Percentiles rank a stretch among this genome's conserved stretches.
Conservation (phyloP, 2,888 invertebrate species). For the Labia minor region DNA sequence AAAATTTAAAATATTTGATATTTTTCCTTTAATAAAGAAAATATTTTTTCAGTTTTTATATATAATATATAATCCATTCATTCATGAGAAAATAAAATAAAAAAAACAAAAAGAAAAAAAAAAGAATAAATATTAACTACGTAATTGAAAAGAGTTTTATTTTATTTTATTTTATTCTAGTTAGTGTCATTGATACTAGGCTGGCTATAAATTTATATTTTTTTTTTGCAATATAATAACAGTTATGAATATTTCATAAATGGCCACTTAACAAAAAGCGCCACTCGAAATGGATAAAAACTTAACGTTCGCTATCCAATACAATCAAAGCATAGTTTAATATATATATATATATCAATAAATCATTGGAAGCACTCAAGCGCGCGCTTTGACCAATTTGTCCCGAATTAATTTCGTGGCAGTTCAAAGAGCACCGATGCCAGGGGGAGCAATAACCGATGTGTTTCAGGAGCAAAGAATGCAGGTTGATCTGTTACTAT, state of each 20-base stretch:
- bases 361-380: constrained; percentile 5
- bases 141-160: no score
- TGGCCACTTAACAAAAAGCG: constrained; percentile 13
- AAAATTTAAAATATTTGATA: no score
- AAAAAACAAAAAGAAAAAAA: no score
- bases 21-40: no score
- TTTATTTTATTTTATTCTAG: no score
- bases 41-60: no score
- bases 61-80: no score
- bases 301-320: neutral
- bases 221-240: neutral
- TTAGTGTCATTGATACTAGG: no score
- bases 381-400: constrained; percentile 13
- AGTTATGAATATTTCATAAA: neutral
- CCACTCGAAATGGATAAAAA: constrained; percentile 13
- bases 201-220: neutral
- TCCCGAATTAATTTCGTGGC: neutral
- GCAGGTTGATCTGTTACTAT: no score
- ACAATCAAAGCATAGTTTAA: neutral
- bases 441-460: neutral
- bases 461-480: no score
- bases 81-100: no score
- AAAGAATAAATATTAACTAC: no score
- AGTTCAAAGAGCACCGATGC: neutral
- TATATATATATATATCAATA: neutral